A percentile compares a stretch with the other conserved stretches of the same genome.
Conservation (phyloP, 2,888 invertebrate species). For the Troides oblongomaculatus region DNA sequence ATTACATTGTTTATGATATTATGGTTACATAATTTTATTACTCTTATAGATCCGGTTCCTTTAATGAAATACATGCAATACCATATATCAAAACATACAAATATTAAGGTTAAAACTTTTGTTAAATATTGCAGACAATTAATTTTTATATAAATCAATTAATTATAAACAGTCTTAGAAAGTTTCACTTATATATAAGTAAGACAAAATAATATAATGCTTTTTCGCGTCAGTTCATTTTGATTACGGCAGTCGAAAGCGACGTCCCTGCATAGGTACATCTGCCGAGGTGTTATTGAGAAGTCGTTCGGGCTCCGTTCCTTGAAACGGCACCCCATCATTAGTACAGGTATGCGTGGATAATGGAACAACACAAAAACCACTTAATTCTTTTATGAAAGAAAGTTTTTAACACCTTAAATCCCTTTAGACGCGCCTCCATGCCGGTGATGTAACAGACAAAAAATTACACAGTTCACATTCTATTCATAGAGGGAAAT, state of each 20-base stretch:
- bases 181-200: too few relatives aligned
- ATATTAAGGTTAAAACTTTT: too few relatives aligned
- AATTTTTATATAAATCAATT: too few relatives aligned
- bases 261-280: conserved; percentile 39
- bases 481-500: neutral
- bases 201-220: too few relatives aligned
- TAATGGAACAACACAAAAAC: conserved; percentile 42
- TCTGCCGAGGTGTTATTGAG: conserved; percentile 62
- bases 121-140: too few relatives aligned
- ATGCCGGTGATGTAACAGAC: conserved; percentile 14
- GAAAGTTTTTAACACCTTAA: conserved; percentile 49
- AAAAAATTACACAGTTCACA: conserved; percentile 18
- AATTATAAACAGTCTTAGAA: too few relatives aligned
- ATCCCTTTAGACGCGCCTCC: conserved; percentile 14
- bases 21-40: too few relatives aligned
- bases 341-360: conserved; percentile 63
- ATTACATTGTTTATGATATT: too few relatives aligned
- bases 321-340: conserved; percentile 60
- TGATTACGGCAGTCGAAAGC: conserved; percentile 15
- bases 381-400: conserved; percentile 47
- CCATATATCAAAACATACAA: too few relatives aligned
- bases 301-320: conserved; percentile 41
- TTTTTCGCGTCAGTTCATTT: conserved; percentile 6
- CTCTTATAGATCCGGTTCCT: too few relatives aligned
- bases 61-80: too few relatives aligned